Percentiles rank a stretch among this genome's conserved stretches.
Conservation (phyloP, 1,140 invertebrate species). For the Helicoverpa zea region DNA sequence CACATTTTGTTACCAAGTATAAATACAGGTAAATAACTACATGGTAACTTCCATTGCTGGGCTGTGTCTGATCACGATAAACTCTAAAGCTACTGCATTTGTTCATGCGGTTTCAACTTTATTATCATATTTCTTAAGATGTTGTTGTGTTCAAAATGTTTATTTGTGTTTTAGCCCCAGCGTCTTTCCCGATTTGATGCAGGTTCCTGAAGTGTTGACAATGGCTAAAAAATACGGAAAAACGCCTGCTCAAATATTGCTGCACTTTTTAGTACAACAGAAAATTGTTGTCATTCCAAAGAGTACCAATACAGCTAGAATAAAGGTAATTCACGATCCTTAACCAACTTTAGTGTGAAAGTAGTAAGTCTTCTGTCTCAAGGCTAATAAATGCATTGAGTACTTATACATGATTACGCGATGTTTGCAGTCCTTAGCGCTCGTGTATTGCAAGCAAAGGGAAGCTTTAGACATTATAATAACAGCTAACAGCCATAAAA, state of each 20-base stretch:
- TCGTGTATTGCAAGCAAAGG: no score
- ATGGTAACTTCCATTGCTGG: no score
- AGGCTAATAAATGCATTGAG: no score
- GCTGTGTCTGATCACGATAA: no score
- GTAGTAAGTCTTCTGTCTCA: background rate
- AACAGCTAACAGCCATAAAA: no score
- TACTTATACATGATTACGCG: no score
- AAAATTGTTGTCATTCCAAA: conserved; percentile 94
- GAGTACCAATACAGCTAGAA: conserved; percentile 91
- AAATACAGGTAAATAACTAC: conserved; percentile 81
- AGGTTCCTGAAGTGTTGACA: conserved; percentile 89
- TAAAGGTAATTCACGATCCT: conserved; percentile 82
- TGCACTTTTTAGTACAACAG: conserved; percentile 92
- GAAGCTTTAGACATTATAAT: no score
- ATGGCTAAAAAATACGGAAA: conserved; percentile 91
- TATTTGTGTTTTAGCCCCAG: conserved; percentile 76
- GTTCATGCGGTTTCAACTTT: no score
- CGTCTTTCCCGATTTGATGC: conserved; percentile 89
- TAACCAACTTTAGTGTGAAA: background rate
- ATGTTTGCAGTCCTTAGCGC: no score
- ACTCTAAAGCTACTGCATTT: no score
- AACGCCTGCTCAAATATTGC: conserved; percentile 92
- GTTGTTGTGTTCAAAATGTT: conserved; percentile 82
- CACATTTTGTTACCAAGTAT: conserved; percentile 85
- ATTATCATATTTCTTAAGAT: conserved; percentile 69